Evolutionary conservation across 2,888 invertebrate genomes (phyloP).

Genomic region (Neria commutata): DNA sequence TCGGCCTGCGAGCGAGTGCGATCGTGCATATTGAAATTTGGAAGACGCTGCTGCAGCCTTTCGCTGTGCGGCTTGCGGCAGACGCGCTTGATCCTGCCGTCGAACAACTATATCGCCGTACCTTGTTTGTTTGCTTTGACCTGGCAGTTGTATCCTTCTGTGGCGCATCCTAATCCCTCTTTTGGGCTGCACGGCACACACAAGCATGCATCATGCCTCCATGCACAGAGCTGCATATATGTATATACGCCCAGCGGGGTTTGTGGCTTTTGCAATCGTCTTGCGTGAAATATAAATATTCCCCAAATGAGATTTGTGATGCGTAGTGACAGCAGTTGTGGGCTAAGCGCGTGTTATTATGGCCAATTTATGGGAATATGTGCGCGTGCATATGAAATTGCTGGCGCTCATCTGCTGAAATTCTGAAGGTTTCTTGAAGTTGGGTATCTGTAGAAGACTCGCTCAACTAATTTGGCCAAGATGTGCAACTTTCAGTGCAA

Average conservation of each 20-base stretch:
- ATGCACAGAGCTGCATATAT: constrained; percentile 7
- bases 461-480: too few species aligned
- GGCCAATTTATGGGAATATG: constrained; percentile 52
- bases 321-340: constrained; percentile 60
- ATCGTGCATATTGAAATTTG: not conserved
- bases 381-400: too few species aligned
- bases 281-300: constrained; percentile 55
- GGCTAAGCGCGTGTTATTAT: constrained; percentile 56
- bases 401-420: too few species aligned
- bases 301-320: constrained; percentile 58
- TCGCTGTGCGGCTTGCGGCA: not conserved
- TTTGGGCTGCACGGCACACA: too few species aligned
- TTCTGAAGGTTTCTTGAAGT: too few species aligned
- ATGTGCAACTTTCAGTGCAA: too few species aligned
- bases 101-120: too few species aligned
- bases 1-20: not conserved
- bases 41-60: not conserved
- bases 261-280: constrained; percentile 20
- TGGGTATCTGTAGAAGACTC: too few species aligned
- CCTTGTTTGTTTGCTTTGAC: not conserved
- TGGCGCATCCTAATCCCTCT: not conserved
- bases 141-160: constrained; percentile 1
- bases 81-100: constrained; percentile 10
- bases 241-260: constrained; percentile 20
- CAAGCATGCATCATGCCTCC: not conserved